Evolutionary conservation across 2,113 vertebrate genomes (phyloP), one percentile per base, ranked within the genome.

Genomic region (Nycticebus coucang): DNA sequence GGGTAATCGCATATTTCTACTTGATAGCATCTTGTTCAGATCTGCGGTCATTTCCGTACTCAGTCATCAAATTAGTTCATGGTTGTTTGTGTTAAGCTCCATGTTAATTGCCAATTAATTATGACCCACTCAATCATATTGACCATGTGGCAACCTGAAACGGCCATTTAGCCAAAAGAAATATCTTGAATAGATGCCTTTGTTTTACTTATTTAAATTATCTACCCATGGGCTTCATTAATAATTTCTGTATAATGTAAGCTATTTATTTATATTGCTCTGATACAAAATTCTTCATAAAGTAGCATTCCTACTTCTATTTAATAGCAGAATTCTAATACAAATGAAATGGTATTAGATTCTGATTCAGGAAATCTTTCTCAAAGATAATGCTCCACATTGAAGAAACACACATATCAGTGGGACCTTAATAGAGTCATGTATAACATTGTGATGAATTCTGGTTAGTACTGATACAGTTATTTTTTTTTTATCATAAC

Each of bases 41-140:
- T 87, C 22, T 77, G 45, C 92, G 71, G 69, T 84, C 11, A 55
- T 87, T 87, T 94, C 79, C 37, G 7, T 74, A 79, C 8, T 95
- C 24, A 91, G 3, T 84, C 68, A 94, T 91, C 86, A 96, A 87
- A 82, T 94, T 74, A 87, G 69, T 83, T 89, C 57, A 94, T 60
- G 28, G 19, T 26, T 93, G 41, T 93, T 96, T 91, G 7, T 95
- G 21, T 87, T 87, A 87, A 30, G 13, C 17, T 1, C 33, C 33
- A 69, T 94, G 87, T 83, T 95, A 91, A 97, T 83, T 95, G 33
- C 4, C 41, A 93, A 79, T 89, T 97, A 97, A 94, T 97, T 96
- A 87, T 64, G 53, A 60, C 30, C 41, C 1, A 89, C 17, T 94
- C 78, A 30, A 94, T 91, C 69, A 60, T 75, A 97, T 80, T 97